Conservation (phyloP, 1,140 invertebrate genomes). For the Ruditapes philippinarum region DNA sequence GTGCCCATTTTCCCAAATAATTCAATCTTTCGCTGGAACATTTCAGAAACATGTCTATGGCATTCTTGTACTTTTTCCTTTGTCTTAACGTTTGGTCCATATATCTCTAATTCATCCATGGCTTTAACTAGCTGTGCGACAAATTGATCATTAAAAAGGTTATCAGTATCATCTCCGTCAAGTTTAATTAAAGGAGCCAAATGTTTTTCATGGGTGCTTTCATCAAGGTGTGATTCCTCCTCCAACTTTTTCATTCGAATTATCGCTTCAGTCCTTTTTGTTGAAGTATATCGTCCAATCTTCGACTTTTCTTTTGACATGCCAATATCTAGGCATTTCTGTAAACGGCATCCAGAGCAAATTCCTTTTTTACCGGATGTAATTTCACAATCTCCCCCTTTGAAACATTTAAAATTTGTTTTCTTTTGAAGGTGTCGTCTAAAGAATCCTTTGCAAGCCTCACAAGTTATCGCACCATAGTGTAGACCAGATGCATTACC, state of each 20-base stretch:
- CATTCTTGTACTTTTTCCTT: neutral
- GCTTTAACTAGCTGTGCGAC: neutral
- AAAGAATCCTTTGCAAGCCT: constrained; percentile 87
- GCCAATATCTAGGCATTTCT: constrained; percentile 82
- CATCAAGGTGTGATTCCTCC: no score
- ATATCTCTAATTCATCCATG: constrained; percentile 4
- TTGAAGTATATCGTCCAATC: constrained; percentile 70
- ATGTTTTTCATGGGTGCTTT: no score
- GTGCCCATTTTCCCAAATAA: constrained; percentile 31
- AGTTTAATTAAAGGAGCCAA: no score
- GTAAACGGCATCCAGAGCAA: constrained; percentile 81
- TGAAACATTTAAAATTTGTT: constrained; percentile 76
- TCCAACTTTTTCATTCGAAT: constrained; percentile 59
- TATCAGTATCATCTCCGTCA: no score
- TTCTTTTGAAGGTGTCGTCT: constrained; percentile 78
- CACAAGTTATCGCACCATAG: constrained; percentile 88
- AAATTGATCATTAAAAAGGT: neutral
- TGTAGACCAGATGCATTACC: constrained; percentile 87
- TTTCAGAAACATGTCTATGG: constrained; percentile 23
- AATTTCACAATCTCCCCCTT: constrained; percentile 77
- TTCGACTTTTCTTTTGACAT: constrained; percentile 80
- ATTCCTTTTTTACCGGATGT: constrained; percentile 73
- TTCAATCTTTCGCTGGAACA: neutral
- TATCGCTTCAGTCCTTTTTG: constrained; percentile 71
- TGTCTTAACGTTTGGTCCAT: constrained; percentile 20